Evolutionary conservation across 2,888 invertebrate genomes (phyloP), one percentile per base, ranked within the genome.

Genomic region (Meghimatium bilineatum): DNA sequence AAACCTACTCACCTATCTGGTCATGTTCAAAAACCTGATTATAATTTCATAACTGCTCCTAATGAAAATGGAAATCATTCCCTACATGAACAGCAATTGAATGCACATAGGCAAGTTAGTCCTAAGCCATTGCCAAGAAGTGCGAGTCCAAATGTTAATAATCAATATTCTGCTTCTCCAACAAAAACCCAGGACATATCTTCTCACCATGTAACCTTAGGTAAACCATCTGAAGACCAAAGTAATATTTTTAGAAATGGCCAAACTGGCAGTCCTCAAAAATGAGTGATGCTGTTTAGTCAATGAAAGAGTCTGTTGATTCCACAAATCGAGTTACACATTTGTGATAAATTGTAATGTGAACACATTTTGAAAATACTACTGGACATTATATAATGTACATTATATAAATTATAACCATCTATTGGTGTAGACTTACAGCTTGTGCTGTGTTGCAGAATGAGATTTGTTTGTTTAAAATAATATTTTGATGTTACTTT

Each of bases 291-390:
- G 6, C 36, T 23, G 26, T 26, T 26, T 38, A 69, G 52, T 66
- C 76, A 20, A 26, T 79, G 34, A 63, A 79, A 66, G 66, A 72
- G 6, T 79, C 44, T 49, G 72, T 83, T 44, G 79, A 79, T 60
- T 12, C 49, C 1, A 79, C 60, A 60, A 79, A 83, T 5, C 38
- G 83, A 12, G 83, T 83, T n/a, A 83, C 83, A 34, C 60, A 83
- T 32, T 72, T 83, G 32, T 83, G 74, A 71, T 32, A 23, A 3
- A 63, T 63, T 63, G 5, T 20, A 56, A 6, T 14, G 20, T 56
- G 20, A 20, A 44, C 12, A 44, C n/a, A n/a, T n/a, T n/a, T n/a
- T n/a, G n/a, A n/a, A n/a, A n/a, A n/a, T n/a, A n/a, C n/a, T n/a
- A n/a, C n/a, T n/a, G n/a, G n/a, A n/a, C n/a, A n/a, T n/a, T n/a